Evolutionary conservation across 2,888 invertebrate genomes (phyloP).

Genomic region (Hyalella azteca): DNA sequence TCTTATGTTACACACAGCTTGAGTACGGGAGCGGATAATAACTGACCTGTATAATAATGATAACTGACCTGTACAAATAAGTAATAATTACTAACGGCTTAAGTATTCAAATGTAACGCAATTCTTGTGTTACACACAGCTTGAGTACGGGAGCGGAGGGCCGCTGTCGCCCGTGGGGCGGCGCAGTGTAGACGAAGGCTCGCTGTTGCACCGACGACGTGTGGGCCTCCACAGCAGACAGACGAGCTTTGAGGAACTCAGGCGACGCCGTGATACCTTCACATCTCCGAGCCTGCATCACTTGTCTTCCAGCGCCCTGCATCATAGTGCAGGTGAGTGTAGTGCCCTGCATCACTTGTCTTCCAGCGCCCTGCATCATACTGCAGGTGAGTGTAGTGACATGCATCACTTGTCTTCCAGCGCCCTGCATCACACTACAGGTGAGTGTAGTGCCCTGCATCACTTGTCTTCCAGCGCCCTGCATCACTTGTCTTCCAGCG

Average conservation of each 20-base stretch:
- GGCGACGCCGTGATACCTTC: conserved; percentile 53
- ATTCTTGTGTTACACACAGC: no score
- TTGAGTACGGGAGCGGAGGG: conserved; percentile 55
- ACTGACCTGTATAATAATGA: no score
- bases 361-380: no score
- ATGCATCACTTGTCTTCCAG: conserved; percentile 47
- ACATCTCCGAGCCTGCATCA: conserved; percentile 46
- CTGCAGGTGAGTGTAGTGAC: no score
- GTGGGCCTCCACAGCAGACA: conserved; percentile 43
- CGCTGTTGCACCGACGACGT: conserved; percentile 45
- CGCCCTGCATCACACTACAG: conserved; percentile 40
- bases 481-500: no score
- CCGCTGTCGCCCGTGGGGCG: conserved; percentile 48
- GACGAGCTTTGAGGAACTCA: conserved; percentile 49
- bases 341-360: neutral
- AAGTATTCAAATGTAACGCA: no score
- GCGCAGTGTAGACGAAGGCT: conserved; percentile 51
- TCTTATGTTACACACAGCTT: no score
- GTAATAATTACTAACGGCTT: no score
- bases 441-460: conserved; percentile 47
- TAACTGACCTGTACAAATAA: no score
- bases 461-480: conserved; percentile 44
- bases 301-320: conserved; percentile 41
- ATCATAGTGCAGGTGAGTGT: conserved; percentile 43
- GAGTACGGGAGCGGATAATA: no score